Base-by-base conservation (phyloP, 2,888 invertebrate genomes). In the Tortrix viridana region DNA sequence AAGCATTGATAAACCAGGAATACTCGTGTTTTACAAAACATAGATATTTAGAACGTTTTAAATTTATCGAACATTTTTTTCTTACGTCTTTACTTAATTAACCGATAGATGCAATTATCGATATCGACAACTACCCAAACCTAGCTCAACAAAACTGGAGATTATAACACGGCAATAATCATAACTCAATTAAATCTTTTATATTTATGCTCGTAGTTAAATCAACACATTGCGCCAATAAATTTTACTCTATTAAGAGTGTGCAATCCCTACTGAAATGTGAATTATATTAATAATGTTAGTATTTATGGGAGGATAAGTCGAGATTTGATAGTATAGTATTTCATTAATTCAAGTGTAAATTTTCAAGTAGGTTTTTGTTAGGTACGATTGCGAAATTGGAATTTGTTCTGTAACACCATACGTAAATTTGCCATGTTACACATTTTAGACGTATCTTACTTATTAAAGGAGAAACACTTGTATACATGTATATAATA, bases 131-230 rank as follows among this genome's bases (percentile, higher is more conserved):
- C 22, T 20, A 12, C 32, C 26, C 44, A 18, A 37, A 75, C 76
- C 73, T 74, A 73, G 75, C 77, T 75, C 79, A 77, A 81, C 81
- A 78, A 3, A 82, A 79, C 78, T 75, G 67, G 69, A 80, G 87
- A 88, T 89, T 88, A 87, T 85, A 82, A 83, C 82, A 79, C 74
- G 73, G 79, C 81, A 79, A 86, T 87, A 85, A 88, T 89, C 87
- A 90, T 90, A 91, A 90, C 84, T 91, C 88, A 90, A 91, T 91
- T 88, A 89, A 89, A 89, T 89, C 89, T 89, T 84, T 81, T 79
- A 79, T 85, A 91, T 91, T 90, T 89, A 90, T 88, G 82, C 60
- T 48, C 60, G 71, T 78, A 79, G 74, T 86, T 86, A 86, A 86
- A 85, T 88, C 84, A 88, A 79, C 82, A 82, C 76, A 72, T 73